Evolutionary conservation across 2,888 invertebrate genomes (phyloP).

Genomic region (Leptinotarsa haldemani): DNA sequence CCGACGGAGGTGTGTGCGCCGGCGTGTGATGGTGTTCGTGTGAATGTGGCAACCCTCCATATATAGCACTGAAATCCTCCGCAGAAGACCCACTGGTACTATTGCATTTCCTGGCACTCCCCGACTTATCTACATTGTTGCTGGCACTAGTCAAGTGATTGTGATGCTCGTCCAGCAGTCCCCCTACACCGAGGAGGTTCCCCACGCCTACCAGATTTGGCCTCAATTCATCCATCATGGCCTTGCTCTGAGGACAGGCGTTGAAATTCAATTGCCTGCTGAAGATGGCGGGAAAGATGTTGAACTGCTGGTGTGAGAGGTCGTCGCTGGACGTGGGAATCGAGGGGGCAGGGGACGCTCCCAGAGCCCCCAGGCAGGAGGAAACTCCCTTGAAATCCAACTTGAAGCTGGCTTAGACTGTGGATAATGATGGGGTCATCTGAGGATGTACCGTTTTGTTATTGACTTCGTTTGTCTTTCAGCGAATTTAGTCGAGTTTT

Average conservation of each 20-base stretch:
- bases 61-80: slow-evolving; percentile 89
- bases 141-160: slow-evolving; percentile 68
- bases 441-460: background rate
- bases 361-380: slow-evolving; percentile 73
- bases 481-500: background rate
- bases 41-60: slow-evolving; percentile 71
- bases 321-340: slow-evolving; percentile 64
- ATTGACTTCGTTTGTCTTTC: background rate
- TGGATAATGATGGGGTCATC: slow-evolving; percentile 44
- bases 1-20: slow-evolving; percentile 77
- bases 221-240: slow-evolving; percentile 86
- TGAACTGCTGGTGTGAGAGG: slow-evolving; percentile 83
- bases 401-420: slow-evolving; percentile 71
- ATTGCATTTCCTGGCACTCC: slow-evolving; percentile 76
- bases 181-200: slow-evolving; percentile 82
- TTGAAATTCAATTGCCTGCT: slow-evolving; percentile 89
- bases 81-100: slow-evolving; percentile 80
- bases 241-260: slow-evolving; percentile 76
- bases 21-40: slow-evolving; percentile 73
- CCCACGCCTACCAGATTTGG: slow-evolving; percentile 84
- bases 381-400: slow-evolving; percentile 87
- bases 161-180: slow-evolving; percentile 82
- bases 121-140: slow-evolving; percentile 62
- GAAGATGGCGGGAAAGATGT: slow-evolving; percentile 92
- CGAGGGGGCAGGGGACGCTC: slow-evolving; percentile 70